phyloP scores from a whole-genome alignment of 2,797 vertebrate species.

The Paratrypauchen microcephalus region DNA sequence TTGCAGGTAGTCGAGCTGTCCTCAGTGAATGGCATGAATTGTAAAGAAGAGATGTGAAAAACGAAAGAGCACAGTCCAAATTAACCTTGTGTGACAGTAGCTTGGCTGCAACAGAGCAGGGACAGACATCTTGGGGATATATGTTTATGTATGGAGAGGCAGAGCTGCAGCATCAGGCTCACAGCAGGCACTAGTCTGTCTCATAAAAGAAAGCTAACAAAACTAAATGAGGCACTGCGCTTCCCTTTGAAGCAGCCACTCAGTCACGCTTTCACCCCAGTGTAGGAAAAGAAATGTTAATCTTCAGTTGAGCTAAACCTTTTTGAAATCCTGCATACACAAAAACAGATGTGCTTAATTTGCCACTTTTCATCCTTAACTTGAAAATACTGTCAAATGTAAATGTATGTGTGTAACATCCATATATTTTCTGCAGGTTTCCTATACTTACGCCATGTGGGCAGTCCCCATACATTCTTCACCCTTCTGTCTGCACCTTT shows the following conservation, averaged over 20 bases:
- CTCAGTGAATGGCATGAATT: constrained; percentile 59
- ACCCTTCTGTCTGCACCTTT: constrained; percentile 65
- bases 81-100: constrained; percentile 61
- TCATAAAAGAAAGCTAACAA: constrained; percentile 65
- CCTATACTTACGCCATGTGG: constrained; percentile 44
- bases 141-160: constrained; percentile 64
- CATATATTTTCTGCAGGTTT: constrained; percentile 41
- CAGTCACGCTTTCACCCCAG: constrained; percentile 46
- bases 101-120: constrained; percentile 49
- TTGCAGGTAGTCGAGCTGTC: constrained; percentile 72
- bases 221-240: constrained; percentile 71
- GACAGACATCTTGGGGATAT: constrained; percentile 59
- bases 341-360: constrained; percentile 13
- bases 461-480: constrained; percentile 57
- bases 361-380: neutral
- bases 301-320: neutral
- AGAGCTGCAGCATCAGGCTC: constrained; percentile 52
- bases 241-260: constrained; percentile 32
- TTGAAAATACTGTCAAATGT: constrained; percentile 12
- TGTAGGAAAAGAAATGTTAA: constrained; percentile 14
- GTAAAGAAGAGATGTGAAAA: constrained; percentile 54
- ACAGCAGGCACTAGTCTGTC: constrained; percentile 55
- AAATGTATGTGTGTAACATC: constrained; percentile 44
- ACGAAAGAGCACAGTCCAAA: constrained; percentile 38
- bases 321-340: constrained; percentile 10